A percentile compares a stretch with the other conserved stretches of the same genome.
Conservation (phyloP, 2,113 vertebrate species). For the Vombatus ursinus region DNA sequence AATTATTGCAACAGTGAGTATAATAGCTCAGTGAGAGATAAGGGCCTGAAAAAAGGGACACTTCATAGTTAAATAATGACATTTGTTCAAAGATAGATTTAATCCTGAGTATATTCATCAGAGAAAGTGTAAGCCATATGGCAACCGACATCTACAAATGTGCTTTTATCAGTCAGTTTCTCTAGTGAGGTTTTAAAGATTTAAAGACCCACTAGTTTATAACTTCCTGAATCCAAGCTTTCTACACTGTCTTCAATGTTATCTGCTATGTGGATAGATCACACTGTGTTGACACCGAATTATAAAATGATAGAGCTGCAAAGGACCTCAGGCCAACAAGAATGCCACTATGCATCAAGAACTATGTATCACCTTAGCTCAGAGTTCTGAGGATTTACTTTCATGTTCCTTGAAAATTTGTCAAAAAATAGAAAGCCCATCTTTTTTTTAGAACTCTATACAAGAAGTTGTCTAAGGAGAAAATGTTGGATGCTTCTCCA, state of each 20-base stretch:
- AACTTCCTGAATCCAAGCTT: not conserved
- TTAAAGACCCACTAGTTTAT: not conserved
- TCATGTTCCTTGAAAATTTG: slow-evolving; percentile 23
- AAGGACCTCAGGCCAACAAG: slow-evolving; percentile 22
- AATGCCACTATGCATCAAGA: not conserved
- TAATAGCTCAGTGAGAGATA: not conserved
- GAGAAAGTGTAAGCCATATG: slow-evolving; percentile 1
- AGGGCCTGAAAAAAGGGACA: slow-evolving; percentile 28
- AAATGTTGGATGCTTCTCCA: slow-evolving; percentile 6
- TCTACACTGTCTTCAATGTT: slow-evolving; percentile 10
- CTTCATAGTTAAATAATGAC: slow-evolving; percentile 25
- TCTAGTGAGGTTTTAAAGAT: not conserved
- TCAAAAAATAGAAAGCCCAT: not conserved
- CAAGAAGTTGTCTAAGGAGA: not conserved
- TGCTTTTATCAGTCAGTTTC: slow-evolving; percentile 2
- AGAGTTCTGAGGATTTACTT: slow-evolving; percentile 8
- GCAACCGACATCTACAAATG: slow-evolving; percentile 42
- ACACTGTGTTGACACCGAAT: not conserved
- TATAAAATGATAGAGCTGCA: not conserved
- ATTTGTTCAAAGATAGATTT: slow-evolving; percentile 52
- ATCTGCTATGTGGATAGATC: not conserved
- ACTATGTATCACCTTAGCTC: not conserved
- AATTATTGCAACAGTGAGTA: slow-evolving; percentile 19
- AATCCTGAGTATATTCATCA: slow-evolving; percentile 13
- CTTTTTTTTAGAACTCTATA: slow-evolving; percentile 4